Base-by-base conservation (phyloP, 64 coral and sea anemone species). In the Montipora capricornis region DNA sequence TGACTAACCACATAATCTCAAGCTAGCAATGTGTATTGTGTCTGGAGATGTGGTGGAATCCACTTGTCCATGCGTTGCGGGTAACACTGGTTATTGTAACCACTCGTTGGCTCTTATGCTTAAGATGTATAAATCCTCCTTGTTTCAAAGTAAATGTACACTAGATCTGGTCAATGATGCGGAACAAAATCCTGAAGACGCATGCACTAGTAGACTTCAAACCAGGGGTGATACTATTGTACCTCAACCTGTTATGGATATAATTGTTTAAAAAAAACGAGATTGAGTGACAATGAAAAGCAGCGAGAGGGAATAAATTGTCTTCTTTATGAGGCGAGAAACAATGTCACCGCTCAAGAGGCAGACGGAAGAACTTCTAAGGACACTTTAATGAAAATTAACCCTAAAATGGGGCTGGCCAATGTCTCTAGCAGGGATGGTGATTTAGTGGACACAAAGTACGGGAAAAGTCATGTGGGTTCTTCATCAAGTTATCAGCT, bases 401-500 rank as follows among this genome's bases (percentile, higher is more conserved):
- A 93, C 37, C 74, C 80, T 12, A 77, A 74, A 84, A 84, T 92
- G 64, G 90, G 80, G 57, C 68, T 87, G 16, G 82, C 44, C 9
- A 81, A 69, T 64, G 49, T 84, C 59, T 47, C 80, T 7, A 44
- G 24, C 70, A 68, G 22, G 15, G 44, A 84, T 48, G 60, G 17
- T 93, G 73, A 80, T 12, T 77, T 92, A 47, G 47, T 51, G 22
- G 81, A 87, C 57, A 87, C 74, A 22, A 87, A 87, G 52, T 93
- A 22, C 70, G 82, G 74, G 5, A 61, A 66, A 11, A 87, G 59
- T 29, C 73, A 81, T 67, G 74, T 78, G 29, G 82, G 82, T 24
- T 87, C 91, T n/a, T 84, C 6, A 14, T 76, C 57, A 59, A 87
- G 74, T 64, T 87, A 93, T 79, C 83, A 93, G 83, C 44, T 93